phyloP scores from a whole-genome alignment of 2,113 vertebrate species.

The Corynorhinus townsendii region DNA sequence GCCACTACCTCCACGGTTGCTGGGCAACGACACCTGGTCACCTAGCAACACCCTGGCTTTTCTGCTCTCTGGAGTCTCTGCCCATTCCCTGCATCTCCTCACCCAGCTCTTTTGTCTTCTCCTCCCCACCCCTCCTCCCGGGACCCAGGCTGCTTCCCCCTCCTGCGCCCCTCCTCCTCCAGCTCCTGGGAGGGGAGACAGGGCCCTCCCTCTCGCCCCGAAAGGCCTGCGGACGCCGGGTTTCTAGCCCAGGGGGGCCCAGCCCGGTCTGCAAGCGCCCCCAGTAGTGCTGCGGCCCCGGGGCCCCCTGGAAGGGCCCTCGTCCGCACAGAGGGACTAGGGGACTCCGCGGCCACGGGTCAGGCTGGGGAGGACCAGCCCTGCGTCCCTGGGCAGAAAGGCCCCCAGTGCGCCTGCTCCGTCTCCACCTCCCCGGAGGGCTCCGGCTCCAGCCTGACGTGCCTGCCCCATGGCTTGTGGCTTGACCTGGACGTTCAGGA shows the following conservation, averaged over 20 bases:
- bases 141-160: background rate
- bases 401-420: background rate
- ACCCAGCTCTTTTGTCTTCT: background rate
- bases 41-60: slow-evolving; percentile 51
- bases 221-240: background rate
- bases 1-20: background rate
- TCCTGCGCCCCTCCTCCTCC: background rate
- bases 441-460: background rate
- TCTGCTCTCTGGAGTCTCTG: background rate
- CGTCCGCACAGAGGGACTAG: background rate
- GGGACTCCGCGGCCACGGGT: background rate
- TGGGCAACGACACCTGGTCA: slow-evolving; percentile 42
- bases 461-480: background rate
- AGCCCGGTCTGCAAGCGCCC: background rate
- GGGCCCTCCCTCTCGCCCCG: background rate
- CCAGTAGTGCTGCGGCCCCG: background rate
- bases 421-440: background rate
- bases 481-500: background rate
- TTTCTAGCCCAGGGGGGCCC: background rate
- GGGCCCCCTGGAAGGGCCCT: background rate
- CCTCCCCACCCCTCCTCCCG: background rate
- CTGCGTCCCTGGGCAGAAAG: background rate
- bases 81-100: background rate
- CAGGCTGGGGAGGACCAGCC: background rate
- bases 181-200: background rate